These are phyloP conservation scores for Smutsia gigantea DNA, from an alignment of 2,797 vertebrate species.

Conservation along the genomic window DNA sequence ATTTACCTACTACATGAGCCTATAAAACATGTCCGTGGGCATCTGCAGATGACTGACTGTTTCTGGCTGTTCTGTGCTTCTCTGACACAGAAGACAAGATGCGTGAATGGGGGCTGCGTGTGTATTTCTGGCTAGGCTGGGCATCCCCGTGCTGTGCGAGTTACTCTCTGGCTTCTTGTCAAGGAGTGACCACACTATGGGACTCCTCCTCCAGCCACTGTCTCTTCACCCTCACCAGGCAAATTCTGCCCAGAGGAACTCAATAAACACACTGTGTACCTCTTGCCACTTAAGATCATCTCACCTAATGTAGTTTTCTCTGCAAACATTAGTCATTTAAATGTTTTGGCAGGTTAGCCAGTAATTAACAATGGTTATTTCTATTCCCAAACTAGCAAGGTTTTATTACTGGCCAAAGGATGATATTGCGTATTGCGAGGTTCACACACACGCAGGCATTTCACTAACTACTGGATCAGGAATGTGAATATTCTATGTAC, in stretches of 20 bases:
- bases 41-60: background rate
- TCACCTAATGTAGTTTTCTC: background rate
- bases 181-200: no score
- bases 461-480: background rate
- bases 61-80: background rate
- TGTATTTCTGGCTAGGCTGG: background rate
- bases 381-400: background rate
- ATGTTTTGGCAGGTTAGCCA: background rate
- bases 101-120: rapidly evolving
- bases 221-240: background rate
- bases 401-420: background rate
- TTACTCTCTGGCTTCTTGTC: background rate
- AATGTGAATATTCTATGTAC: background rate
- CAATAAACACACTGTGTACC: background rate
- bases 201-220: background rate
- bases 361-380: background rate
- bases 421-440: background rate
- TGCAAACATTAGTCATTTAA: background rate
- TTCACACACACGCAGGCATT: no score
- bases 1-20: background rate
- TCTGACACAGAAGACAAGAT: background rate
- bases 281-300: background rate
- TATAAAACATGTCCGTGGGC: background rate
- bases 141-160: background rate
- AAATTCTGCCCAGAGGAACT: background rate